Evolutionary conservation across 2,888 invertebrate genomes (phyloP), one percentile per base, ranked within the genome.

Genomic region (Hirudinaria manillensis): DNA sequence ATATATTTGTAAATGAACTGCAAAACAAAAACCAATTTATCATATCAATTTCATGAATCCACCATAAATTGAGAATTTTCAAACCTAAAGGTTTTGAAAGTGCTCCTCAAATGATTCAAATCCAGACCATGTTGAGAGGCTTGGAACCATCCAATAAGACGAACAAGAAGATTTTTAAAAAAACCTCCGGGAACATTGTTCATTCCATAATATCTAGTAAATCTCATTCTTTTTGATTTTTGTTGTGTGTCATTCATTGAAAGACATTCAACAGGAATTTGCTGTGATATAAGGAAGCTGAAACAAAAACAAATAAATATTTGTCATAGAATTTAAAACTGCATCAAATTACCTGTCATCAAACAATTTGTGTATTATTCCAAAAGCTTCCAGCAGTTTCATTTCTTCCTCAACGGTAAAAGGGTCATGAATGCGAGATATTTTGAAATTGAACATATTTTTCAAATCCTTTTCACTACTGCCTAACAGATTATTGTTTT

Each of bases 1-100:
- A 78, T 36, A 79, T 78, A 45, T 45, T 61, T 45, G 74, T 65
- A 53, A 68, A 29, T 24, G n/a, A 7, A 38, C 75, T 75, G 68
- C 21, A 73, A 70, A 45, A 36, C 16, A 27, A 32, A 24, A 68
- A 36, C 29, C 10, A 32, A 29, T 65, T 65, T 65, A 1, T 65
- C 65, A 65, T 19, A 29, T 65, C 3, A 29, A 27, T 65, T 65
- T 65, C 65, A 29, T 65, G 21, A 65, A 65, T 65, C 32, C 21
- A 1, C 1, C 1, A 10, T 45, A 45, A 45, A 45, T 45, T 45
- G 45, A 45, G 45, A 45, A 45, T 45, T 45, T 1, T 6, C 45
- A 45, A 45, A 45, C 45, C 16, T 45, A 45, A 45, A 45, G 10
- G 13, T 7, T 45, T 45, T 45, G 45, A 45, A 45, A 45, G 45